phyloP scores from a whole-genome alignment of 2,797 vertebrate genomes.

The Gambelia wislizenii region DNA sequence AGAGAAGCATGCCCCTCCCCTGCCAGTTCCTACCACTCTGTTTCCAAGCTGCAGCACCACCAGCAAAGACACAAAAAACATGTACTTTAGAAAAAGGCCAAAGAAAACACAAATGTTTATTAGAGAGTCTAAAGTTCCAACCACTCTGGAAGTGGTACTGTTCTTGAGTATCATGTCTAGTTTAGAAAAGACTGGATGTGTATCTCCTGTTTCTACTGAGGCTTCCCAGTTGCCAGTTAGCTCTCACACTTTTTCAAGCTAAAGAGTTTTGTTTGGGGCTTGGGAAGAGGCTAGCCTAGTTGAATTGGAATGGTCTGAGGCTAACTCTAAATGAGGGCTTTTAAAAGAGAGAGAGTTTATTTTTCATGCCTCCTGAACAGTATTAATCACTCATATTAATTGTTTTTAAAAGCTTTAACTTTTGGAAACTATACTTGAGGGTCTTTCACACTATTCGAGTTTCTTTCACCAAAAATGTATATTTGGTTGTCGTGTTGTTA shows the following conservation, averaged over 20 bases:
- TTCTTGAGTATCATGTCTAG: neutral
- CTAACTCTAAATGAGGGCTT: neutral
- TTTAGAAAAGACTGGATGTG: neutral
- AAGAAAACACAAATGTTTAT: neutral
- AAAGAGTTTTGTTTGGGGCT: neutral
- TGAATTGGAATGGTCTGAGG: neutral
- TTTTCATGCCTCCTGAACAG: neutral
- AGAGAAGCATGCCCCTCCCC: neutral
- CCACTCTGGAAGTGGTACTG: neutral
- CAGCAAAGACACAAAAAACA: neutral
- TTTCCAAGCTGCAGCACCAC: neutral
- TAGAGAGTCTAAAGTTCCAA: neutral
- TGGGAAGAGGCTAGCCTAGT: no score
- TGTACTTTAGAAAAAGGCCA: neutral
- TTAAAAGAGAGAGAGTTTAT: neutral
- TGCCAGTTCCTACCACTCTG: neutral
- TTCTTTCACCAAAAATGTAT: neutral
- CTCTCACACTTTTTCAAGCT: neutral
- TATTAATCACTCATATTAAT: neutral
- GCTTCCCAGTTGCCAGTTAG: no score
- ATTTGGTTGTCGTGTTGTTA: no score
- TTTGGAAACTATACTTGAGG: neutral
- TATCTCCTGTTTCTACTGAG: neutral
- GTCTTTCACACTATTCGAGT: neutral
- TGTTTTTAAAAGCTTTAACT: neutral